Percentiles rank a stretch among this genome's conserved stretches.
Evolutionary conservation across 2,888 invertebrate genomes (phyloP).

Genomic region (Saturnia pavonia): DNA sequence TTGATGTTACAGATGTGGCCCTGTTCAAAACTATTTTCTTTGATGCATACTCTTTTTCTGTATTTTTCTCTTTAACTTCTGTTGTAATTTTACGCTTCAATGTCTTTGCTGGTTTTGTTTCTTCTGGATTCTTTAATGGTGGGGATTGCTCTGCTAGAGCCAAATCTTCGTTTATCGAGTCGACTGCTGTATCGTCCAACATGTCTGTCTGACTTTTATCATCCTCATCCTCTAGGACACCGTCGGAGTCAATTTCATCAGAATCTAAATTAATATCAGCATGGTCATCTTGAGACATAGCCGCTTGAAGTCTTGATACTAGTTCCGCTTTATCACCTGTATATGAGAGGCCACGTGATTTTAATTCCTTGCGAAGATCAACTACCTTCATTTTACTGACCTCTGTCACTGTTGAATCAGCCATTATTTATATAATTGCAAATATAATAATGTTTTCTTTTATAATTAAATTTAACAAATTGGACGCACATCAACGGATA

Average conservation of each 20-base stretch:
- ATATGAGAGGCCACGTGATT: slow-evolving; percentile 87
- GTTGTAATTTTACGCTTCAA: slow-evolving; percentile 52
- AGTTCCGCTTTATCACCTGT: slow-evolving; percentile 92
- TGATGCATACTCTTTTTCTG: slow-evolving; percentile 67
- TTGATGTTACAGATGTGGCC: slow-evolving; percentile 60
- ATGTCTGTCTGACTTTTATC: slow-evolving; percentile 73
- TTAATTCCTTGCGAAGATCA: slow-evolving; percentile 91
- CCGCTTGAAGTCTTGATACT: slow-evolving; percentile 86
- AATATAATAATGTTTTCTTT: background rate
- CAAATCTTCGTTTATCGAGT: slow-evolving; percentile 68
- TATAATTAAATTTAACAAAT: background rate
- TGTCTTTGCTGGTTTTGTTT: slow-evolving; percentile 53
- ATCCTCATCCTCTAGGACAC: slow-evolving; percentile 79
- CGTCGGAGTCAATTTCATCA: slow-evolving; percentile 79
- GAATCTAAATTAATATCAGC: slow-evolving; percentile 69
- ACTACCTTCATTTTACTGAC: slow-evolving; percentile 86
- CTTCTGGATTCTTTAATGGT: slow-evolving; percentile 43
- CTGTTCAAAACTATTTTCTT: slow-evolving; percentile 85
- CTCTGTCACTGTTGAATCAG: slow-evolving; percentile 57
- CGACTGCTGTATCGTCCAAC: slow-evolving; percentile 64
- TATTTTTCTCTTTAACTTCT: slow-evolving; percentile 36
- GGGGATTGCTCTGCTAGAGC: slow-evolving; percentile 57
- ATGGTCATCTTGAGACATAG: slow-evolving; percentile 74
- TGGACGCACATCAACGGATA: background rate
- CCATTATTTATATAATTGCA: slow-evolving; percentile 37